Base-by-base conservation (phyloP, 2,797 vertebrate species). In the Peromyscus melanophrys region DNA sequence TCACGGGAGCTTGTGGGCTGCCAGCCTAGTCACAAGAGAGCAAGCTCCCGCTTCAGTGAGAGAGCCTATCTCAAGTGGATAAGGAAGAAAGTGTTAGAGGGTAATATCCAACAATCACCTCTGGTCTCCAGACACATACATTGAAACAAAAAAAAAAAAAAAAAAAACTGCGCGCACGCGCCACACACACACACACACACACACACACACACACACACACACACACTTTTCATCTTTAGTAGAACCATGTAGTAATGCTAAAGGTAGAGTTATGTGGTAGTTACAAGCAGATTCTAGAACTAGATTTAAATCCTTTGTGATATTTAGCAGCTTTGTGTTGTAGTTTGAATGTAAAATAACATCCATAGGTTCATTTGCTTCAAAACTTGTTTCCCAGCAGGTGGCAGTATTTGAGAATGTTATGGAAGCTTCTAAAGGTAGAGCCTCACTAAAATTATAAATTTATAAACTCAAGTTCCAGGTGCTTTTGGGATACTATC, bases 281-380 rank as follows among this genome's bases (percentile, higher is more conserved):
- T 80, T 75, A 82, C 6, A 25, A 89, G 16, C 55, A 65, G 16
- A 90, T 87, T 73, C 81, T 78, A 83, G 52, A 95, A 84, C 21
- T 88, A 95, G 31, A 88, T 77, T 92, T 78, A 88, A 92, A 93
- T 67, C 31, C 55, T 93, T 71, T 71, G 3, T 86, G 25, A 85
- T 52, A 93, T 49, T 95, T 89, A 93, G 89, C 52, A 49, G 34
- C 52, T 95, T 37, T 25, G 7, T 11, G 29, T 46, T 46, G 40
- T 46, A 37, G 49, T 43, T 77, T 43, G 16, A 89, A 63, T 43
- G 59, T 27, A 43, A 63, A 63, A 77, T 16, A 61, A 8, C 27
- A 17, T 16, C 31, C 59, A 65, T 65, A 34, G 21, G n/a, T 55
- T 88, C n/a, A 40, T 34, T 65, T 86, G 34, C 13, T 17, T n/a